phyloP scores from a whole-genome alignment of 1,140 invertebrate genomes.

The Mya arenaria region DNA sequence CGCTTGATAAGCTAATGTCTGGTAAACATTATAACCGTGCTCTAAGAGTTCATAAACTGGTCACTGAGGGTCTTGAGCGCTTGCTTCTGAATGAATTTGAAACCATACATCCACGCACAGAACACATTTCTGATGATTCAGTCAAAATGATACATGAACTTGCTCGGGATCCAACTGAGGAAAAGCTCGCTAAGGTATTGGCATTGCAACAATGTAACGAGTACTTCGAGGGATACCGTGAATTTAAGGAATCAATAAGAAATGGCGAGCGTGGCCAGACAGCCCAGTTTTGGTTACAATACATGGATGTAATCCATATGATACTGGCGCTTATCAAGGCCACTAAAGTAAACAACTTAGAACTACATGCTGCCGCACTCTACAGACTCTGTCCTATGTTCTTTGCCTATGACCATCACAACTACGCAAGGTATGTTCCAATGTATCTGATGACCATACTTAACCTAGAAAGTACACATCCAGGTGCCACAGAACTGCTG shows the following conservation, averaged over 20 bases:
- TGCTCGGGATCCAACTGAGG: background rate
- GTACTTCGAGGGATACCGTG: background rate
- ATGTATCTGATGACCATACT: constrained; percentile 13
- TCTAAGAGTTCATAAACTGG: constrained; percentile 58
- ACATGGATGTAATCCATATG: constrained; percentile 51
- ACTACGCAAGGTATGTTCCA: constrained; percentile 29
- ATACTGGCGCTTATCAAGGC: constrained; percentile 5
- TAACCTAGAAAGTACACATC: constrained; percentile 1
- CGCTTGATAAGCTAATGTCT: constrained; percentile 52
- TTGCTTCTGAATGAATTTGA: constrained; percentile 3
- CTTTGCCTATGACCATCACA: constrained; percentile 28
- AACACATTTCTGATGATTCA: background rate
- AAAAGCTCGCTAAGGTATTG: background rate
- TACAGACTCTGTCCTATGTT: background rate
- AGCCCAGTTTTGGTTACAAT: constrained; percentile 58
- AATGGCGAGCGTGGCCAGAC: constrained; percentile 47
- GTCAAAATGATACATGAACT: background rate
- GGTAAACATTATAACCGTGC: constrained; percentile 65
- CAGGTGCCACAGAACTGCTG: constrained; percentile 11
- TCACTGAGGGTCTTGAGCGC: constrained; percentile 55
- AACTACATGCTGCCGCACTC: background rate
- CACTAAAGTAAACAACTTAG: constrained; percentile 11
- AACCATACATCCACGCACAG: background rate
- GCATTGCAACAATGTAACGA: background rate
- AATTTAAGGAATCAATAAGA: background rate